Evolutionary conservation across 1,140 invertebrate species (phyloP), one percentile per base, ranked within the genome.

Genomic region (Cheumatopsyche charites): DNA sequence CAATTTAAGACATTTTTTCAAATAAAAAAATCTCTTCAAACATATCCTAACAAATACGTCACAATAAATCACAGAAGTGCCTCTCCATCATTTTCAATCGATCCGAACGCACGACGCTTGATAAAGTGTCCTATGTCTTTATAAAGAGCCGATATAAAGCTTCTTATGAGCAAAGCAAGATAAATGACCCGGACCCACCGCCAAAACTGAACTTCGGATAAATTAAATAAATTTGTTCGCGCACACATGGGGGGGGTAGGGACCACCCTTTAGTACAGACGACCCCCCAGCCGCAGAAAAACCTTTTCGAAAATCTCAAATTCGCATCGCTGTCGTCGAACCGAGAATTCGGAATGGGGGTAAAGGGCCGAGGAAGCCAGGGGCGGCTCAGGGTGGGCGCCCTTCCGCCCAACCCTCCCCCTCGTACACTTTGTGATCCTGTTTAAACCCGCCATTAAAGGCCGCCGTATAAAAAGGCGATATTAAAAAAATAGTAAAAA

Each of bases 401-500:
- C 43, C 67, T 55, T 21, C 4, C 74, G 21, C 52, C 70, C 49
- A 6, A 17, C 67, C 49, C 61, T 68, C 58, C 70, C 71, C 55
- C 43, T 36, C 23, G 67, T 62, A 70, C 71, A 70, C 62, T 73
- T 73, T 75, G 73, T 75, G 73, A 75, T 75, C 73, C 73, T 75
- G 70, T 71, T 73, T 73, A 75, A 75, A 75, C 71, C 74, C 74
- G 71, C 71, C 71, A 75, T 75, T 75, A 75, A 75, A 73, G 74
- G 65, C 74, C 70, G 73, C 74, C 71, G 72, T 75, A 75, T 73
- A 75, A 75, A 73, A 73, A 71, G 72, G 69, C 72, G 74, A 75
- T 75, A 75, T 75, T 75, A 75, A 75, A 75, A 75, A 75, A 75
- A 75, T 75, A 75, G 74, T 73, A 75, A 75, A 75, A 75, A 75